A percentile compares a stretch with the other conserved stretches of the same genome.
Conservation (phyloP, 2,888 invertebrate species). For the Drosophila demipolita region DNA sequence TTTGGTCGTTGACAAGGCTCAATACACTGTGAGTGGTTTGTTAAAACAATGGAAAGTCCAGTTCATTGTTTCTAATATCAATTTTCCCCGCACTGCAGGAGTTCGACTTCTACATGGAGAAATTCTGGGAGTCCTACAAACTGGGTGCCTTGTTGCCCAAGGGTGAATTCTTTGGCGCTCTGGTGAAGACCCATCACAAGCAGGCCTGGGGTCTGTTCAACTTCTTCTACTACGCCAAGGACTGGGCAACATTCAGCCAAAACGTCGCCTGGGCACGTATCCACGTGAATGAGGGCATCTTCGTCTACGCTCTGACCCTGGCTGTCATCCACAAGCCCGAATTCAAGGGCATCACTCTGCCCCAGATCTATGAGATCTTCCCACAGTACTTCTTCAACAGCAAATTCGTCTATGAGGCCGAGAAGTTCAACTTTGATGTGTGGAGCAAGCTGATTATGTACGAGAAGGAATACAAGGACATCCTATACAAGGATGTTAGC, state of each 20-base stretch:
- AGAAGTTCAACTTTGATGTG: slow-evolving; percentile 85
- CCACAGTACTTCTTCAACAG: slow-evolving; percentile 91
- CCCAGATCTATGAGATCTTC: slow-evolving; percentile 91
- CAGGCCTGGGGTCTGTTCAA: slow-evolving; percentile 88
- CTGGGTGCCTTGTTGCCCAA: slow-evolving; percentile 86
- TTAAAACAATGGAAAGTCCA: not conserved
- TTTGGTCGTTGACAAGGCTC: slow-evolving; percentile 59
- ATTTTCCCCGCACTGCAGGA: slow-evolving; percentile 41
- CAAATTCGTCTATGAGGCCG: slow-evolving; percentile 89
- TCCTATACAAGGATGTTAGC: slow-evolving; percentile 81
- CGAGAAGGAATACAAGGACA: slow-evolving; percentile 84
- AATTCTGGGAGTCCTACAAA: slow-evolving; percentile 78
- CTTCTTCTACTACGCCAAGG: slow-evolving; percentile 89
- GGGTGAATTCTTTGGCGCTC: slow-evolving; percentile 86
- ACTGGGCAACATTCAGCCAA: slow-evolving; percentile 89
- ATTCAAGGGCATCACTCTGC: slow-evolving; percentile 88
- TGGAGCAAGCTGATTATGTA: slow-evolving; percentile 78
- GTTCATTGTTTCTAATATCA: not conserved
- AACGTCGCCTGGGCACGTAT: slow-evolving; percentile 89
- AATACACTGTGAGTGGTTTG: slow-evolving; percentile 62
- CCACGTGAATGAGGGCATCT: slow-evolving; percentile 90
- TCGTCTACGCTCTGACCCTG: slow-evolving; percentile 89
- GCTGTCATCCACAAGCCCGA: slow-evolving; percentile 90
- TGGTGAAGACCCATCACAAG: slow-evolving; percentile 85
- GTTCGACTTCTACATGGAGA: slow-evolving; percentile 72